Evolutionary conservation across 1,140 invertebrate species (phyloP).

Genomic region (Cotesia glomerata): DNA sequence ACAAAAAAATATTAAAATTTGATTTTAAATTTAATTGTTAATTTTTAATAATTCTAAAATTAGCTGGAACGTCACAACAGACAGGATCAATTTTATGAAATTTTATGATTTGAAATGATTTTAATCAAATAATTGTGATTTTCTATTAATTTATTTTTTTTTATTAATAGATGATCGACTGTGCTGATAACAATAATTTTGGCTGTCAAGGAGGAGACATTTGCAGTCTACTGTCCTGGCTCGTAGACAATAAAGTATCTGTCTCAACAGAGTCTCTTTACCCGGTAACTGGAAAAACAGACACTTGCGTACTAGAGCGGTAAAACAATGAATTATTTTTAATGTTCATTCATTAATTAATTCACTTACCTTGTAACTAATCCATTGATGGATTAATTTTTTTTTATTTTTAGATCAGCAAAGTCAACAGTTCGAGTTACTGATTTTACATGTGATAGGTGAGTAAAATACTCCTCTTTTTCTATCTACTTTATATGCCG

Average conservation of each 20-base stretch:
- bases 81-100: no score
- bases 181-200: constrained; percentile 73
- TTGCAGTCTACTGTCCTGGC: constrained; percentile 77
- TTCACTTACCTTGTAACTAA: no score
- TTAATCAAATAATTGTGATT: neutral
- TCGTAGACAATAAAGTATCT: constrained; percentile 66
- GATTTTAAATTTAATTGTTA: no score
- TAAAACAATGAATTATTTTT: constrained; percentile 28
- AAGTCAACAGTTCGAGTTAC: constrained; percentile 45
- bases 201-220: constrained; percentile 86
- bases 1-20: no score
- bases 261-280: constrained; percentile 71
- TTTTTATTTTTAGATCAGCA: constrained; percentile 42
- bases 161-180: constrained; percentile 77
- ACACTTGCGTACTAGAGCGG: constrained; percentile 66
- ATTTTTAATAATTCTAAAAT: no score
- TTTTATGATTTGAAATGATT: no score
- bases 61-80: no score
- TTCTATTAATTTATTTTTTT: neutral
- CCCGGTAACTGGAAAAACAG: constrained; percentile 69
- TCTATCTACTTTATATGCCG: neutral
- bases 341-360: no score
- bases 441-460: constrained; percentile 64
- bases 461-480: constrained; percentile 42
- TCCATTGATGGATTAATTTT: no score